phyloP scores from a whole-genome alignment of 1,140 invertebrate genomes.

The Eriocheir sinensis region DNA sequence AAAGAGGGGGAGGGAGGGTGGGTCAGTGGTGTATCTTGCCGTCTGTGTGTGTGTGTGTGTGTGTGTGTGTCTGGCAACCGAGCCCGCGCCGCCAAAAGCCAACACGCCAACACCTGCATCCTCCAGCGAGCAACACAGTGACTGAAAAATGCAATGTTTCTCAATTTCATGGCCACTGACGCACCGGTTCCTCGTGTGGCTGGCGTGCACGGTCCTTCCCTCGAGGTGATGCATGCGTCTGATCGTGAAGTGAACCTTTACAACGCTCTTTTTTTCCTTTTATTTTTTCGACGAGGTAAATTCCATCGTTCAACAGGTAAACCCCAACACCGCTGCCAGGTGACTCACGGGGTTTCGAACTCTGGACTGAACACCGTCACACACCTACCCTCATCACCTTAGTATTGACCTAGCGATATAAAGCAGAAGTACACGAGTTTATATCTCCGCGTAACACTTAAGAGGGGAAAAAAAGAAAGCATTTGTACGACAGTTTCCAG shows the following conservation, averaged over 20 bases:
- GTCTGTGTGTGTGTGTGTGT: background rate
- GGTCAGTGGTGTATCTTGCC: background rate
- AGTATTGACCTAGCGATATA: background rate
- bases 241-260: background rate
- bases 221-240: too few relatives aligned
- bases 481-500: conserved; percentile 15
- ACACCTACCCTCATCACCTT: background rate
- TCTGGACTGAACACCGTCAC: background rate
- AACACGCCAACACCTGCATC: background rate
- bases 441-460: too few relatives aligned
- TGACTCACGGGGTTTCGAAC: too few relatives aligned
- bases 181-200: background rate
- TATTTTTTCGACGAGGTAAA: background rate
- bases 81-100: background rate
- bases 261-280: background rate
- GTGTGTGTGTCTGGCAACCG: background rate
- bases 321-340: background rate
- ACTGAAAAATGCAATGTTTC: background rate
- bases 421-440: too few relatives aligned
- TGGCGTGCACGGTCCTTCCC: too few relatives aligned
- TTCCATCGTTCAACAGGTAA: background rate
- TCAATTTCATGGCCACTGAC: background rate
- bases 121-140: background rate
- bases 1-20: too few relatives aligned
- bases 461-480: background rate